Percentiles rank a stretch among this genome's conserved stretches.
phyloP scores from a whole-genome alignment of 1,140 invertebrate genomes.

The Bradynema listronoti region DNA sequence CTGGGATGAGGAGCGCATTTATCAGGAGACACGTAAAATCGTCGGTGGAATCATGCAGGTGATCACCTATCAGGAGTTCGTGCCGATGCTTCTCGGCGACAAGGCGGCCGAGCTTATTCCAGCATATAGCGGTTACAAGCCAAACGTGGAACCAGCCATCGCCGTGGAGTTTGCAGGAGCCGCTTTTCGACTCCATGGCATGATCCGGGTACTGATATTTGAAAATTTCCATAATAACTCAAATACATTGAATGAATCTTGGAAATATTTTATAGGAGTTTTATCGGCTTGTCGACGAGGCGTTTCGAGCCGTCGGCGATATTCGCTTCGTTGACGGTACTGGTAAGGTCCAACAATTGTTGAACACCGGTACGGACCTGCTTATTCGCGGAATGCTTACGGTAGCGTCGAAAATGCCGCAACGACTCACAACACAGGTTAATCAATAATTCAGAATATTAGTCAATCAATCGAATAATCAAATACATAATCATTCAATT shows the following conservation, averaged over 20 bases:
- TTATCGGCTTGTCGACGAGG: slow-evolving; percentile 31
- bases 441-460: too few species aligned
- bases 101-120: slow-evolving; percentile 14
- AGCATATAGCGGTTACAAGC: slow-evolving; percentile 33
- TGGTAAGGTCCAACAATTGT: slow-evolving; percentile 24
- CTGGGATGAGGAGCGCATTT: slow-evolving; percentile 33
- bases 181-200: slow-evolving; percentile 34
- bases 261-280: slow-evolving; percentile 37
- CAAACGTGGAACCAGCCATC: slow-evolving; percentile 28
- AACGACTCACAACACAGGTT: slow-evolving; percentile 31
- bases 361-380: slow-evolving; percentile 25
- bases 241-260: not conserved
- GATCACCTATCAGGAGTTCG: slow-evolving; percentile 41
- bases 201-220: slow-evolving; percentile 28
- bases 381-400: slow-evolving; percentile 29
- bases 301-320: slow-evolving; percentile 34
- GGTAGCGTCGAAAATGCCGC: slow-evolving; percentile 22
- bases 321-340: slow-evolving; percentile 26
- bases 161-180: slow-evolving; percentile 35
- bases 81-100: slow-evolving; percentile 33
- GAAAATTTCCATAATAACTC: not conserved
- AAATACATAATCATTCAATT: too few species aligned
- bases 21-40: slow-evolving; percentile 45
- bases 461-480: too few species aligned
- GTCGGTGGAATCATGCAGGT: slow-evolving; percentile 38